Base-by-base conservation (phyloP, 2,888 invertebrate species). In the Herminia tarsipennalis region DNA sequence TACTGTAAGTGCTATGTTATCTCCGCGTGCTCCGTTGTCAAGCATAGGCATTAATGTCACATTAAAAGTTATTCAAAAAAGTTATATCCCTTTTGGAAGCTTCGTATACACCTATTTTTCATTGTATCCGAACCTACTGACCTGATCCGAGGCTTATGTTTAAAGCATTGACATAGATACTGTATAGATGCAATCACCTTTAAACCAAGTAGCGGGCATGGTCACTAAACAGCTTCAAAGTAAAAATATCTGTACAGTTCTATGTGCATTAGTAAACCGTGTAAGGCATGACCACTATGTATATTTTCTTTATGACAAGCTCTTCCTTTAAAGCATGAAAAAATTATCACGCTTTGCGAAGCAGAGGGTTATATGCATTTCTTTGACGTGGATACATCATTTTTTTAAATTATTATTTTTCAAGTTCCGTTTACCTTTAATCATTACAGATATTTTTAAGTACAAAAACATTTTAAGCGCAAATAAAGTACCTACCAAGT, bases 1-100 rank as follows among this genome's bases (percentile, higher is more conserved):
- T 88, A 91, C 91, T 91, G 90, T 91, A 90, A 91, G 91, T 91
- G 91, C 88, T 86, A 81, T 79, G 91, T 91, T 91, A 91, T 89
- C 88, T 90, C 88, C 89, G 90, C 91, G 91, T 84, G 90, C 88
- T 90, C 91, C 89, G 80, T 67, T 81, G 78, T 82, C 72, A 91
- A 91, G 90, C 90, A 83, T 69, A 91, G 88, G 88, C 90, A 89
- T 89, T 90, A 87, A 83, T 86, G 73, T 86, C 82, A 89, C 86
- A 86, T 66, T 82, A 82, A 75, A 76, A 83, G 80, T 88, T 87
- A 86, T 81, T 66, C 46, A 30, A 51, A 74, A 69, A 74, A 78
- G 82, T 88, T 88, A 89, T 83, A 55, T 78, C 85, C 87, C 86
- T 78, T 81, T 76, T 86, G 85, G 77, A 89, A 88, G 89, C 89